phyloP scores from a whole-genome alignment of 2,113 vertebrate genomes.

The Ginglymostoma cirratum region DNA sequence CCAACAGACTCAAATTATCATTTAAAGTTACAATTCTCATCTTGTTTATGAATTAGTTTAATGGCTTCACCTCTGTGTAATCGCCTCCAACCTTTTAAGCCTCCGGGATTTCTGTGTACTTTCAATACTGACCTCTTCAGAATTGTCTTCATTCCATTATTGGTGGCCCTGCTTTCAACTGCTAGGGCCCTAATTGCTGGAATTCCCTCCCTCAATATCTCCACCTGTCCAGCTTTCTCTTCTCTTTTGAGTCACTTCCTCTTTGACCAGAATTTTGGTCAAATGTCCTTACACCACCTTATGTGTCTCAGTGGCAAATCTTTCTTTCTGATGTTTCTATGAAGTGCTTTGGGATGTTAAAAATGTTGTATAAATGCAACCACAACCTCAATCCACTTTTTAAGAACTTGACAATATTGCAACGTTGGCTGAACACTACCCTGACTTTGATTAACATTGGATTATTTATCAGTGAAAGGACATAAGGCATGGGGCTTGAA shows the following conservation, averaged over 20 bases:
- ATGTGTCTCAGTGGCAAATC: neutral
- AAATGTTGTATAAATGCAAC: neutral
- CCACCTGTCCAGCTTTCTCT: neutral
- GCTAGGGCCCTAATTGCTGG: neutral
- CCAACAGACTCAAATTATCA: neutral
- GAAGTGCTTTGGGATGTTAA: neutral
- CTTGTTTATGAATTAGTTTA: neutral
- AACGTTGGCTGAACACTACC: neutral
- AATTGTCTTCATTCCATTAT: neutral
- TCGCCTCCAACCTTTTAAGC: neutral
- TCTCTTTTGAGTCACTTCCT: neutral
- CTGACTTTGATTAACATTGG: neutral
- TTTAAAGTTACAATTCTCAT: neutral
- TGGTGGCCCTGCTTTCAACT: neutral
- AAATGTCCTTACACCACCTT: neutral
- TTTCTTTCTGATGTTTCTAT: neutral
- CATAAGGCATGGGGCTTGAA: neutral
- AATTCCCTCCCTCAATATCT: neutral
- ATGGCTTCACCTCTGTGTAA: neutral
- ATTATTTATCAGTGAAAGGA: neutral
- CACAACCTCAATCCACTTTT: neutral
- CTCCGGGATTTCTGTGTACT: neutral
- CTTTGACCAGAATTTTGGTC: neutral
- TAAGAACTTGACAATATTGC: neutral
- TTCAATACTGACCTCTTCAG: neutral